Evolutionary conservation across 2,797 vertebrate genomes (phyloP), one percentile per base, ranked within the genome.

Genomic region (Harpagifer antarcticus): DNA sequence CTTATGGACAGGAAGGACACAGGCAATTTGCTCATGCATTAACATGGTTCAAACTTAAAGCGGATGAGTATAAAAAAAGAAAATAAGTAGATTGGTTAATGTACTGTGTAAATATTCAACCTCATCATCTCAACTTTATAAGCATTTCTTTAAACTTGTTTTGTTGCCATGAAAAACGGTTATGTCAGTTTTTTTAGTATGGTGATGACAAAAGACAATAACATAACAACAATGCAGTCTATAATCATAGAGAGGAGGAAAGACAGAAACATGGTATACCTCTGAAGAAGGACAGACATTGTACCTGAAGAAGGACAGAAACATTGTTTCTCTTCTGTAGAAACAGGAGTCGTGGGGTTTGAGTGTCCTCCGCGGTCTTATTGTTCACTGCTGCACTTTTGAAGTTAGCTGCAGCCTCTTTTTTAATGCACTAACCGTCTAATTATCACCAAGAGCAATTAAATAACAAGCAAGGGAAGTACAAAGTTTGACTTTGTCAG

Each of bases 11-110:
- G 69, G 65, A 61, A 45, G 68, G 77, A 88, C 85, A 82, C 61
- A 72, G 73, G 75, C 82, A 86, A 87, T 92, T 86, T 86, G 83
- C 76, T 79, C 55, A 27, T 71, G 78, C 79, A 86, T 89, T 83
- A 86, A 66, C 69, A 27, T 84, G 84, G 48, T 74, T 40, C 10
- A 49, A 20, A 62, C 55, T 15, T 50, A 12, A 27, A 61, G 7
- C 5, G 0, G 4, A 63, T 42, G 20, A 60, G 48, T 58, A 52
- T 48, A 77, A 66, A 50, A 72, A n/a, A 47, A 23, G 13, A 66
- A 2, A 37, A 37, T 8, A 9, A 37, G 5, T 37, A 9, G 33
- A 33, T 8, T 5, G 33, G 33, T 33, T 33, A 5, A 33, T 33
- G 33, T 33, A 33, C 33, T 33, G 33, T 7, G 2, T 40, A 10